Conservation (phyloP, 2,113 vertebrate species). For the Chloropsis cyanopogon region DNA sequence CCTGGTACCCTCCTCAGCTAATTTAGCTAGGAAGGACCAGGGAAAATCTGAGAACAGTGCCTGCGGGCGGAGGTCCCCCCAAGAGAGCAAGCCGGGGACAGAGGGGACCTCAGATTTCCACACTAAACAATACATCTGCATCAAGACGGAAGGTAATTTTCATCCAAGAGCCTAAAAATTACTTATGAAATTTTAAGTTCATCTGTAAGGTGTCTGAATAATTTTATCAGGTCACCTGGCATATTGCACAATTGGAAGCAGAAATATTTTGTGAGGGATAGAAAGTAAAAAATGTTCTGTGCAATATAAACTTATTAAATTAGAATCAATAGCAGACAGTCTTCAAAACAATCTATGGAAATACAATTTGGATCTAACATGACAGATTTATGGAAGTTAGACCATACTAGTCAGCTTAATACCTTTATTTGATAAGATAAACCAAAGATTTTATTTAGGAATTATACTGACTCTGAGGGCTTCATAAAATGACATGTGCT, state of each 20-base stretch:
- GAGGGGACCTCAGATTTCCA: too few species aligned
- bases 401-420: not conserved
- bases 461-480: not conserved
- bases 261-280: not conserved
- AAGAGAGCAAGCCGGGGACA: too few species aligned
- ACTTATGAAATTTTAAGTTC: not conserved
- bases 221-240: not conserved
- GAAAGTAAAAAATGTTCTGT: not conserved
- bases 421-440: not conserved
- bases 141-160: not conserved
- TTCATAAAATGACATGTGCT: not conserved
- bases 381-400: not conserved
- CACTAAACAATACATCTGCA: not conserved
- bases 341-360: not conserved
- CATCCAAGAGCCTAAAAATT: not conserved
- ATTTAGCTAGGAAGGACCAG: too few species aligned
- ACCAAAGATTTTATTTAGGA: not conserved
- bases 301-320: not conserved
- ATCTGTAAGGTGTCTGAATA: not conserved
- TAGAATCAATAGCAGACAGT: not conserved
- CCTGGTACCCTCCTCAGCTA: too few species aligned
- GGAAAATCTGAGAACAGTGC: too few species aligned
- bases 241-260: not conserved
- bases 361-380: not conserved
- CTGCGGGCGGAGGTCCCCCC: too few species aligned